Percentiles rank a stretch among this genome's conserved stretches.
phyloP scores from a whole-genome alignment of 1,140 invertebrate genomes.

The Drosophila serrata region DNA sequence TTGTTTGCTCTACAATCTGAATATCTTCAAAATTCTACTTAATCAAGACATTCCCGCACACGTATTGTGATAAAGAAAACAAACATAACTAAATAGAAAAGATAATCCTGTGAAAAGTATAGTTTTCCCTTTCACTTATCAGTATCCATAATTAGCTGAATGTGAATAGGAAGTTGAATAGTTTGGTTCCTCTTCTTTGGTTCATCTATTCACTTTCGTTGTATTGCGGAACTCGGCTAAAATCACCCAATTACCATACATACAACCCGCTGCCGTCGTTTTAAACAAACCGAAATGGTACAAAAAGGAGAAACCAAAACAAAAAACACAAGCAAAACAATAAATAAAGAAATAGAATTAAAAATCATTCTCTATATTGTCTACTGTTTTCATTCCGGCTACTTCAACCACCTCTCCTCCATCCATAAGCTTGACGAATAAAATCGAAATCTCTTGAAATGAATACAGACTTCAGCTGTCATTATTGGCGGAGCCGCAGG shows the following conservation, averaged over 20 bases:
- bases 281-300: constrained; percentile 2
- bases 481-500: constrained; percentile 24
- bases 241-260: constrained; percentile 44
- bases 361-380: constrained; percentile 16
- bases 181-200: background rate
- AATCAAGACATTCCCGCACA: no score
- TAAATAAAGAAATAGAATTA: constrained; percentile 18
- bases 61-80: background rate
- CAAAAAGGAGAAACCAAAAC: constrained; percentile 7
- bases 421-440: background rate
- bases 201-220: constrained; percentile 47
- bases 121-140: background rate
- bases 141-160: background rate
- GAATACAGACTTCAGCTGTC: constrained; percentile 28
- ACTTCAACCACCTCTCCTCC: background rate
- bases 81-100: background rate
- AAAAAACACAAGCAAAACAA: constrained; percentile 4
- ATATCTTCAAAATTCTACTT: no score
- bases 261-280: constrained; percentile 13
- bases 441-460: constrained; percentile 28
- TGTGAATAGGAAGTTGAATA: constrained; percentile 2
- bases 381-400: constrained; percentile 24
- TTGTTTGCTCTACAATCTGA: background rate
- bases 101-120: background rate
- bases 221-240: constrained; percentile 44